Percentiles rank a stretch among this genome's conserved stretches.
These are phyloP conservation scores for Tinea semifulvella DNA, from an alignment of 2,888 invertebrate species.

Conservation along the genomic window DNA sequence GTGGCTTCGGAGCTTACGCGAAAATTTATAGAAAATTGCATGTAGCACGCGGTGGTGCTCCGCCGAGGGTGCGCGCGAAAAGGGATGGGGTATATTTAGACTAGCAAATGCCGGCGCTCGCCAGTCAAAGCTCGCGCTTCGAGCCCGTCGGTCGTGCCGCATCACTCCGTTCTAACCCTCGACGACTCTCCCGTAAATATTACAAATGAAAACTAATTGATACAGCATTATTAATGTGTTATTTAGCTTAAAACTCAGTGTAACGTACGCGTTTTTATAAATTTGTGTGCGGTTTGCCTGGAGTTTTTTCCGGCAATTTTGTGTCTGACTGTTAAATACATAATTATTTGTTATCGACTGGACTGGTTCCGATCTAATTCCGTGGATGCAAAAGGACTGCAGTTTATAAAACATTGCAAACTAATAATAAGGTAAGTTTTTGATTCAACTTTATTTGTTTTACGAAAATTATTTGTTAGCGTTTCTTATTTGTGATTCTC, in stretches of 20 bases:
- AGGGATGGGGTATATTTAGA: constrained; percentile 61
- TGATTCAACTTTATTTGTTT: too few species aligned
- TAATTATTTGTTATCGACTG: constrained; percentile 24
- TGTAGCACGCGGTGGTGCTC: constrained; percentile 51
- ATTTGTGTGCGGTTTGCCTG: neutral
- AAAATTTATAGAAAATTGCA: constrained; percentile 66
- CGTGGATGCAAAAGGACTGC: constrained; percentile 12
- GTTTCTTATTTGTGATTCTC: too few species aligned
- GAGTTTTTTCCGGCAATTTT: constrained; percentile 16
- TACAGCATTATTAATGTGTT: constrained; percentile 34
- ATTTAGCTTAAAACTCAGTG: constrained; percentile 49
- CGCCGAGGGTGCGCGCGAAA: constrained; percentile 46
- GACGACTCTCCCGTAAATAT: constrained; percentile 44
- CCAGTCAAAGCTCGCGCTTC: constrained; percentile 49
- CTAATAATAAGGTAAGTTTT: constrained; percentile 10
- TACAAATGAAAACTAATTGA: constrained; percentile 45
- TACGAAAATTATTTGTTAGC: too few species aligned
- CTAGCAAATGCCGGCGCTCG: constrained; percentile 35
- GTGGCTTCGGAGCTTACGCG: constrained; percentile 57
- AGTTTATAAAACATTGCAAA: constrained; percentile 10
- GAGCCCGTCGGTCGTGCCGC: constrained; percentile 38
- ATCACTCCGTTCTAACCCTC: constrained; percentile 30
- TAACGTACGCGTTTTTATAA: constrained; percentile 17
- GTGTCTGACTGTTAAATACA: constrained; percentile 32
- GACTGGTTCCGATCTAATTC: constrained; percentile 7